A percentile compares a stretch with the other conserved stretches of the same genome.
phyloP scores from a whole-genome alignment of 2,113 vertebrate genomes.

The Edolisoma coerulescens region DNA sequence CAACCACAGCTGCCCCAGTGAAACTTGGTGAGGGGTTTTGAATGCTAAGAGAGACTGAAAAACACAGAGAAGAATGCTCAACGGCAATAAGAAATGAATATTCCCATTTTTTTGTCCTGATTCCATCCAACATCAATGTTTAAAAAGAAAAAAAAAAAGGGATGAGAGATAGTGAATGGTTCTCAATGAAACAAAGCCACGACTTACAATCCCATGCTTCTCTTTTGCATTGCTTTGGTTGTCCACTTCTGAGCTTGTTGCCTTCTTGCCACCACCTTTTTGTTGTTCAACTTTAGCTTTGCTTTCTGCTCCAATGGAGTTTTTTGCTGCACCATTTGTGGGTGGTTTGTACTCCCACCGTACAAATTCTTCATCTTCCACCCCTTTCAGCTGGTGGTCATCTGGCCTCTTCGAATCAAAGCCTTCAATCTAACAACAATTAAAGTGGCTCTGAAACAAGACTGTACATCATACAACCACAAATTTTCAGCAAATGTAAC shows the following conservation, averaged over 20 bases:
- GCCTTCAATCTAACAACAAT: slow-evolving; percentile 85
- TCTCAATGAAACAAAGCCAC: not conserved
- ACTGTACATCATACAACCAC: not conserved
- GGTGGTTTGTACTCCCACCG: slow-evolving; percentile 88
- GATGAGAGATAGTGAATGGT: not conserved
- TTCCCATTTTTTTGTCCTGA: not conserved
- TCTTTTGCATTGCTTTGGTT: slow-evolving; percentile 74
- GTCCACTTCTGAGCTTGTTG: slow-evolving; percentile 59
- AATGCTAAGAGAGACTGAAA: slow-evolving; percentile 83
- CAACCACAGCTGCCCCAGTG: slow-evolving; percentile 92
- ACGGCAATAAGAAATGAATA: not conserved
- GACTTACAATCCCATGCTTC: slow-evolving; percentile 85
- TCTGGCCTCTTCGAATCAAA: slow-evolving; percentile 91
- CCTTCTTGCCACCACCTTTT: slow-evolving; percentile 70
- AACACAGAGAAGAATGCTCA: slow-evolving; percentile 31
- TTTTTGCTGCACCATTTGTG: slow-evolving; percentile 78
- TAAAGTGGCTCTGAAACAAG: slow-evolving; percentile 10
- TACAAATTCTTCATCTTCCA: slow-evolving; percentile 81
- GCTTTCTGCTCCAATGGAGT: slow-evolving; percentile 71
- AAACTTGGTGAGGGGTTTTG: slow-evolving; percentile 71
- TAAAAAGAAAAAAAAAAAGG: not conserved
- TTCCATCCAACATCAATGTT: not conserved
- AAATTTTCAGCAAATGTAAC: not conserved
- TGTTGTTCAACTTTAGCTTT: slow-evolving; percentile 80
- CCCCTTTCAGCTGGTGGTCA: slow-evolving; percentile 90